phyloP scores from a whole-genome alignment of 2,113 vertebrate species.

The Apodemus sylvaticus region DNA sequence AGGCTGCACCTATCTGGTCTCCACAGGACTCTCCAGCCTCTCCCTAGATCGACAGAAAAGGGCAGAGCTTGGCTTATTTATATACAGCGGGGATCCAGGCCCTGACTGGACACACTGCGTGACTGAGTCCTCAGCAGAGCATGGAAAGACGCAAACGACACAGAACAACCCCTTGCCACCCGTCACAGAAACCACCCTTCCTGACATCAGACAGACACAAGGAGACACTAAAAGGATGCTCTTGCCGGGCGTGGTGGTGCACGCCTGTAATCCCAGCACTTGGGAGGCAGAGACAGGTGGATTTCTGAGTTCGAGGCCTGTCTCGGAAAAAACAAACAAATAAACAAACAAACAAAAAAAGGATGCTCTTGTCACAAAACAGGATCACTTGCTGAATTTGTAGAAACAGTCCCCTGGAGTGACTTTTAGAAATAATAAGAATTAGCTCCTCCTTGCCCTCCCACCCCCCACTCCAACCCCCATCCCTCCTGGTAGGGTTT shows the following conservation, averaged over 20 bases:
- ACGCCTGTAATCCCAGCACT: too few species aligned
- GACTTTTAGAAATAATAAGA: neutral
- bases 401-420: neutral
- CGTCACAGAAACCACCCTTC: neutral
- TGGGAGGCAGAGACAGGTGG: too few species aligned
- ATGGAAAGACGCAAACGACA: neutral
- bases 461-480: too few species aligned
- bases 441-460: neutral
- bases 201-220: neutral
- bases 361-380: neutral
- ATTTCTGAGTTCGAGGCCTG: too few species aligned
- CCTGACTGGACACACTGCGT: neutral
- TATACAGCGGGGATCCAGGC: too few species aligned
- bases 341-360: too few species aligned
- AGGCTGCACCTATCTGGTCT: neutral
- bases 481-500: too few species aligned
- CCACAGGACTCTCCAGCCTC: neutral
- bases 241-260: too few species aligned
- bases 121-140: neutral
- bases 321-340: too few species aligned
- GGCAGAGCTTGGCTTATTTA: neutral
- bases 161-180: fast-evolving
- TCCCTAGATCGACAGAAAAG: neutral
- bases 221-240: neutral
- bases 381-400: neutral